Base-by-base conservation (phyloP, 2,113 vertebrate species). In the Lycaon pictus region DNA sequence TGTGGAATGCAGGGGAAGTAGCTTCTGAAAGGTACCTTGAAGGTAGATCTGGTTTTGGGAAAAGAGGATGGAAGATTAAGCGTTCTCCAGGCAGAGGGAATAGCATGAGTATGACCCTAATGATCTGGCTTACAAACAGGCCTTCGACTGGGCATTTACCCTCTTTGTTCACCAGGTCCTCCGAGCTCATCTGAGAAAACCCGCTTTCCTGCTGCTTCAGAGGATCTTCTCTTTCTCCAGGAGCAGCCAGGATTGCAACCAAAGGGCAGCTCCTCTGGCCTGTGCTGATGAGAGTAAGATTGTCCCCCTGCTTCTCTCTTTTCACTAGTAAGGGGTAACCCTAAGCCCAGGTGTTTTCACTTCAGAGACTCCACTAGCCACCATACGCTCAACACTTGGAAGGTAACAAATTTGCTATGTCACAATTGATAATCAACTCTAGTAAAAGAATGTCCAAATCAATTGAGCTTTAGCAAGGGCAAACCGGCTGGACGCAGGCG, bases 401-500 rank as follows among this genome's bases (percentile, higher is more conserved):
- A 98, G 98, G 98, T 98, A 99, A 99, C 99, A 99, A 99, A 99
- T 99, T 99, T 99, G 98, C 99, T 97, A 96, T 99, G 99, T 99
- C 99, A 99, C 99, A 99, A 98, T 98, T 99, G 99, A 99, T 99
- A 99, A 99, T 99, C 98, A 99, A 98, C 98, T 98, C 98, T 97
- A 98, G 98, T 99, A 99, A 99, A 99, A 99, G 99, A 99, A 99
- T 99, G 99, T 99, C 99, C 98, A 98, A 99, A 99, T 99, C 99
- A 99, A 99, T 99, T 99, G 99, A 98, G 98, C 98, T 98, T 99
- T 98, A 98, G 98, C 98, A 98, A 99, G 98, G 99, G 99, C 98
- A 98, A 99, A 98, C 96, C 87, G 72, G 98, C 98, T 99, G 98
- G 98, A 99, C 97, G 92, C 98, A 98, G 98, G 98, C 98, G 95